phyloP scores from a whole-genome alignment of 2,797 vertebrate genomes.

The Silurus lanzhouensis region DNA sequence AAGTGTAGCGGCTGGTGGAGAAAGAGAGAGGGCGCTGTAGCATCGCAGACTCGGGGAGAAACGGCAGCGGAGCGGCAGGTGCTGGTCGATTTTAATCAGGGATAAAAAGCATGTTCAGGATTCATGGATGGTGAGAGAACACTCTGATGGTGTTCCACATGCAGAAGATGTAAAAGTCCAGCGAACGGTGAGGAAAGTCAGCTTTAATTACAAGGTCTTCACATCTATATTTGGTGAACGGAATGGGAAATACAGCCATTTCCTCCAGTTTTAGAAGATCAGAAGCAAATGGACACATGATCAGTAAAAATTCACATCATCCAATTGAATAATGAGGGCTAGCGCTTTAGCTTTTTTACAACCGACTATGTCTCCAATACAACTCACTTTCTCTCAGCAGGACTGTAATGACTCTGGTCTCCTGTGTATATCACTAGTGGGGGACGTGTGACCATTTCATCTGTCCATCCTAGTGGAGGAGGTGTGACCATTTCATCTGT shows the following conservation, averaged over 20 bases:
- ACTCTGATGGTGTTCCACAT: neutral
- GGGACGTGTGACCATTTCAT: neutral
- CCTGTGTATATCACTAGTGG: no score
- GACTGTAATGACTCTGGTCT: neutral
- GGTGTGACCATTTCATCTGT: neutral
- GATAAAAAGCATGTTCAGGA: constrained; percentile 18
- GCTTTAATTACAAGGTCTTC: constrained; percentile 10
- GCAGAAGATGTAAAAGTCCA: constrained; percentile 1
- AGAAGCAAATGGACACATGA: neutral
- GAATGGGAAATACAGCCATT: constrained; percentile 3
- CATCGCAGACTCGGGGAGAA: neutral
- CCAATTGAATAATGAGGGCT: neutral
- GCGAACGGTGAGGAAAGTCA: neutral
- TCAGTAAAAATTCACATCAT: neutral
- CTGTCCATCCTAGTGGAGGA: neutral
- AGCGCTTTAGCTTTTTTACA: neutral
- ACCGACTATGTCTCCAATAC: neutral
- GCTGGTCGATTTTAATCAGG: constrained; percentile 33
- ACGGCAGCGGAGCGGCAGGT: neutral
- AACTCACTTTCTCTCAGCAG: no score
- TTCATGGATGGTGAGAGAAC: neutral
- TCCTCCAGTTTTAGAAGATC: neutral
- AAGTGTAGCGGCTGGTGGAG: constrained; percentile 73
- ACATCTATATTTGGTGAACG: constrained; percentile 5
- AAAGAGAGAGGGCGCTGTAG: neutral